These are phyloP conservation scores for Carassius carassius DNA, from an alignment of 2,113 vertebrate species.

Conservation along the genomic window DNA sequence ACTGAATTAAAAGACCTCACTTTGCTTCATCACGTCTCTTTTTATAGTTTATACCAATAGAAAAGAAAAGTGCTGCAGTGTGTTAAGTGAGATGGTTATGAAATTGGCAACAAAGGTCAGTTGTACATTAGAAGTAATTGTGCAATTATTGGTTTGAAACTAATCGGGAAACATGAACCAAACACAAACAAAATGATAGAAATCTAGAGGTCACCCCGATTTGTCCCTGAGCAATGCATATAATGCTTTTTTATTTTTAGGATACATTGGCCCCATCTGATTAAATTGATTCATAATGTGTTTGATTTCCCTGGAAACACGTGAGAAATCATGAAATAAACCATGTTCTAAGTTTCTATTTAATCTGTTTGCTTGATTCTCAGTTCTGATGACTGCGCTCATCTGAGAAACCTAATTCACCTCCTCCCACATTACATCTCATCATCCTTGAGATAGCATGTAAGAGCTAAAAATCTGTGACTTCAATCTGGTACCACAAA, in stretches of 20 bases:
- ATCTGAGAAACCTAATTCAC: constrained; percentile 48
- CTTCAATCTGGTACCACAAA: constrained; percentile 24
- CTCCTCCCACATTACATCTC: constrained; percentile 36
- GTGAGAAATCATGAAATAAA: constrained; percentile 4
- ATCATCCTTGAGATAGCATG: constrained; percentile 21
- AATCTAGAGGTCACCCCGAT: constrained; percentile 1
- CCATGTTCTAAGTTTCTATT: constrained; percentile 25
- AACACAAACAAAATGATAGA: constrained; percentile 8
- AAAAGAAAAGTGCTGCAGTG: not conserved
- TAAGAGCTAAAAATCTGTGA: constrained; percentile 28
- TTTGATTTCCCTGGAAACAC: constrained; percentile 14
- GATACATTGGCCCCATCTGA: not conserved
- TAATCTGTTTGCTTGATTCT: constrained; percentile 23
- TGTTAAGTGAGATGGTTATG: not conserved
- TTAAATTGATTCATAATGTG: constrained; percentile 28
- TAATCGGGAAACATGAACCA: not conserved
- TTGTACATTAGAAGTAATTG: constrained; percentile 2
- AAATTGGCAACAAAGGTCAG: not conserved
- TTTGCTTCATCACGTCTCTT: constrained; percentile 1
- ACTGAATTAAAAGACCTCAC: not conserved
- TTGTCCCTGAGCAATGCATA: constrained; percentile 9
- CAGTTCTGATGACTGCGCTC: constrained; percentile 29
- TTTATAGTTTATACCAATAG: not conserved
- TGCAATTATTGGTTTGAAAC: not conserved
- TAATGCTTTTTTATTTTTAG: not conserved